Evolutionary conservation across 2,888 invertebrate species (phyloP), one percentile per base, ranked within the genome.

Genomic region (Chrysomela aeneicollis): DNA sequence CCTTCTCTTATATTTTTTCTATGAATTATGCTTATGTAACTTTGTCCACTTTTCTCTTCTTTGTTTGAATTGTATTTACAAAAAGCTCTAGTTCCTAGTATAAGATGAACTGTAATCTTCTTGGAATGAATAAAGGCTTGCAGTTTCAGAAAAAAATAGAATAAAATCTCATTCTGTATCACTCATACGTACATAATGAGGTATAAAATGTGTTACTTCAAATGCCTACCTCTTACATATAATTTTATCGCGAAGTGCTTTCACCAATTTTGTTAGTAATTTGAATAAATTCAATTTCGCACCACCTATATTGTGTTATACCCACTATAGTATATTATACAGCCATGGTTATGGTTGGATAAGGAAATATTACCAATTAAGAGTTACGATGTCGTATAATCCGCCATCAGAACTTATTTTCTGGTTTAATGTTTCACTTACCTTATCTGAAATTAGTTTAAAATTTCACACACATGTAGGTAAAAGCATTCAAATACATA

Each of bases 221-320:
- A 26, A 26, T 26, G 6, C 26, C 26, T 26, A 42, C 2, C 12
- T 42, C 4, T 4, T 42, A 42, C 12, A 15, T 4, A 42, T 4
- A 42, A 15, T 15, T n/a, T 42, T 42, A 42, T 42, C n/a, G 6
- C 15, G 2, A 4, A n/a, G 42, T 15, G 15, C 42, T 69, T 70
- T 69, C 67, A 62, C 64, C 70, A 68, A 71, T 71, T 72, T 71
- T 72, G 71, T 70, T 69, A 69, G 70, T 67, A 68, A 68, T 73
- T 73, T 71, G 66, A 67, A 65, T 67, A 65, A 67, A 69, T 70
- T 70, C 72, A 67, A 72, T 70, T 42, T 42, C 42, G n/a, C 15
- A 42, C 42, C 12, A 42, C 15, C 42, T 15, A 42, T 42, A 42
- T 42, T 4, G 42, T 42, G 15, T 10, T 42, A n/a, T 42, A 42